Evolutionary conservation across 1,140 invertebrate species (phyloP).

Genomic region (Eriocheir sinensis): DNA sequence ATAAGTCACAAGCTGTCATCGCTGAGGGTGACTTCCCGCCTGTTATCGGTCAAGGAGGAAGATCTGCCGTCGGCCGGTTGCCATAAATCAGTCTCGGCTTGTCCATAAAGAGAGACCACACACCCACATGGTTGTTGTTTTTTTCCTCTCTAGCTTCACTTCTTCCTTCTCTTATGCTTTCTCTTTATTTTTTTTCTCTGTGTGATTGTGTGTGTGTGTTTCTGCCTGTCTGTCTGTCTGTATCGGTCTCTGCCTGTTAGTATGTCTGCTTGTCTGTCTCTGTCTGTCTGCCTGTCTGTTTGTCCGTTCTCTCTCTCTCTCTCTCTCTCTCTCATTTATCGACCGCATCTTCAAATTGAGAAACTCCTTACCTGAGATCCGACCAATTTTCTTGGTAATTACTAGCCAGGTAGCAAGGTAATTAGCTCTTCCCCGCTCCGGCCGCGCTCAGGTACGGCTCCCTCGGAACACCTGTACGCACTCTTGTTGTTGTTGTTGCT

Average conservation of each 20-base stretch:
- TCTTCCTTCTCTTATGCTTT: not conserved
- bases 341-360: not conserved
- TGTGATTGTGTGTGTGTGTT: no score
- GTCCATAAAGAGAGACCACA: not conserved
- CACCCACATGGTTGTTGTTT: not conserved
- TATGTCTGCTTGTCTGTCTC: no score
- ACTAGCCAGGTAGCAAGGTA: conserved; percentile 9
- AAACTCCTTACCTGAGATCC: not conserved
- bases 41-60: not conserved
- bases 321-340: conserved; percentile 4
- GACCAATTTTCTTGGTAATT: conserved; percentile 5
- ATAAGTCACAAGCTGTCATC: not conserved
- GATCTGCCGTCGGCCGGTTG: not conserved
- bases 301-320: conserved; percentile 12
- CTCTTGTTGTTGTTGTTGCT: no score
- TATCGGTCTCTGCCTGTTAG: not conserved
- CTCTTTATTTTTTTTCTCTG: not conserved
- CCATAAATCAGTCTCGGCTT: not conserved
- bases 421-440: not conserved
- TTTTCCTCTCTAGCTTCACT: not conserved
- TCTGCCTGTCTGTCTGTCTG: not conserved
- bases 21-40: not conserved
- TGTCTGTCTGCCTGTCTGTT: not conserved
- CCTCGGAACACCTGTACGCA: not conserved
- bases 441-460: not conserved